These are phyloP conservation scores for Nyleta sp. DNA, from an alignment of 2,888 invertebrate genomes.

Conservation along the genomic window DNA sequence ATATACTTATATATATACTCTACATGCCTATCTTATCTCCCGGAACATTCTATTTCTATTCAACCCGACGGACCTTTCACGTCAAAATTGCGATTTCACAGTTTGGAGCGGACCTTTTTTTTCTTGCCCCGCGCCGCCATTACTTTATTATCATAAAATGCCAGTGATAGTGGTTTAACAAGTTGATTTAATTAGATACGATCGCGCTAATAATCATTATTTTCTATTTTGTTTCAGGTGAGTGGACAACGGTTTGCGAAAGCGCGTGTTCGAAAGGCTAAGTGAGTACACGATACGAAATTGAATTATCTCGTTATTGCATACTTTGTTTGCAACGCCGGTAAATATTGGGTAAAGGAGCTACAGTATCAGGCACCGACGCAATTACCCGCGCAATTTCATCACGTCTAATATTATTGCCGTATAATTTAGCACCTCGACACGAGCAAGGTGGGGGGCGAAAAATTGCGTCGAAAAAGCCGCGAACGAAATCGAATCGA, in stretches of 20 bases:
- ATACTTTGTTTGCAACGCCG: constrained; percentile 38
- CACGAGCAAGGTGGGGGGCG: no score
- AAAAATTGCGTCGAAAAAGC: no score
- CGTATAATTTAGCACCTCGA: neutral
- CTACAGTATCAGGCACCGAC: constrained; percentile 11
- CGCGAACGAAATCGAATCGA: no score
- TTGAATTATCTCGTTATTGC: constrained; percentile 43
- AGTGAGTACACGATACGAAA: constrained; percentile 48
- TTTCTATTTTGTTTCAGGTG: constrained; percentile 62
- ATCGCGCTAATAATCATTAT: constrained; percentile 47
- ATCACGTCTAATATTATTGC: constrained; percentile 26
- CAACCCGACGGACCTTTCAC: constrained; percentile 52
- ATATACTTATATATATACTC: constrained; percentile 22
- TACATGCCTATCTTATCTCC: constrained; percentile 60
- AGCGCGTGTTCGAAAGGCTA: constrained; percentile 33
- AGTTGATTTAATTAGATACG: constrained; percentile 56
- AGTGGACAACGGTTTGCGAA: constrained; percentile 57
- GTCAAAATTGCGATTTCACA: constrained; percentile 58
- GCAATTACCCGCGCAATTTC: constrained; percentile 34
- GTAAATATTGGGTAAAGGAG: constrained; percentile 39
- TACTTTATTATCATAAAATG: constrained; percentile 48
- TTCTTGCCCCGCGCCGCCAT: constrained; percentile 7
- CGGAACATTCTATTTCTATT: constrained; percentile 52
- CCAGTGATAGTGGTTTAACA: constrained; percentile 49
- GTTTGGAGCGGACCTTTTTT: constrained; percentile 22